Evolutionary conservation across 2,888 invertebrate genomes (phyloP), one percentile per base, ranked within the genome.

Genomic region (Amblyteles armatorius): DNA sequence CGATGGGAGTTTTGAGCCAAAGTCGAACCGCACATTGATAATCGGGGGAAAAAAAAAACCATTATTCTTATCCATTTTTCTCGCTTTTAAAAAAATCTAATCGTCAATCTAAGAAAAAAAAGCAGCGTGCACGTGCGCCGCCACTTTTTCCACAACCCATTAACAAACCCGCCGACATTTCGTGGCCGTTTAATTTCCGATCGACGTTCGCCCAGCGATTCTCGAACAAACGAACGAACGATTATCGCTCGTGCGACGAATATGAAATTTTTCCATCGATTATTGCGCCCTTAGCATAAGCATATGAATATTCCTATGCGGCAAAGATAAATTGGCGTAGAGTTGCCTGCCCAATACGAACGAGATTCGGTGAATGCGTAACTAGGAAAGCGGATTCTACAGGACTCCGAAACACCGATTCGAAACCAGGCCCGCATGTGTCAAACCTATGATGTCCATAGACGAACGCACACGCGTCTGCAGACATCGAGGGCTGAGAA

Each of bases 251-350:
- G 22, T 26, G 22, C 26, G 44, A 76, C 72, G 79, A 83, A 65
- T 74, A 26, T 55, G 33, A 57, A 22, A 73, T 80, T 84, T 84
- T 80, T 80, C n/a, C 77, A 52, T 83, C 68, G 68, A 80, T 68
- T 67, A 22, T 48, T 4, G 48, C 40, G 22, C 29, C 16, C 77
- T 84, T 77, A 80, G 57, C 80, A 80, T 80, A 52, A 72, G 72
- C 77, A 63, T 77, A 79, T 82, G 80, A 84, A 84, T 84, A 84
- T 80, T 84, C 80, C 57, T 63, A n/a, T 16, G 16, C 13, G n/a
- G 67, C 29, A 19, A 72, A 29, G 77, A 84, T 80, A 63, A 84
- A 84, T 80, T 57, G 80, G 68, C 55, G 52, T 13, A 52, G 63
- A 52, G 52, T 36, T n/a, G 26, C 80, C 26, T 29, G 55, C 19